Conservation (phyloP, 2,113 vertebrate genomes). For the Myotis davidii region DNA sequence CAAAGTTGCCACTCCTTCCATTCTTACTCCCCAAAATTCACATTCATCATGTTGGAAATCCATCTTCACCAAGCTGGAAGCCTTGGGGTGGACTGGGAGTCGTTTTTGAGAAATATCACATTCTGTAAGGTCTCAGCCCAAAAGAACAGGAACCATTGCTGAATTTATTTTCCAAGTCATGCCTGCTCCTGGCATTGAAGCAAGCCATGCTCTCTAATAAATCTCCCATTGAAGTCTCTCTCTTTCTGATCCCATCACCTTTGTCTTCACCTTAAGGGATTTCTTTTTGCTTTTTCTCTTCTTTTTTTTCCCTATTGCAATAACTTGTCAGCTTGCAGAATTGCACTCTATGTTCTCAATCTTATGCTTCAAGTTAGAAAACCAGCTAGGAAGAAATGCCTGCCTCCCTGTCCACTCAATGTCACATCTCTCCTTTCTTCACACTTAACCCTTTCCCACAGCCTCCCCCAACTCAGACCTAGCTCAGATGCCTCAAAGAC, state of each 20-base stretch:
- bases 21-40: background rate
- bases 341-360: background rate
- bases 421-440: background rate
- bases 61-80: conserved; percentile 22
- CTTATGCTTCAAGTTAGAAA: conserved; percentile 16
- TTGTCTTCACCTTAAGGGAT: background rate
- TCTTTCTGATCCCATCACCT: conserved; percentile 52
- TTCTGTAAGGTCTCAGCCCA: conserved; percentile 44
- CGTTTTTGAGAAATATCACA: conserved; percentile 62
- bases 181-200: background rate
- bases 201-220: conserved; percentile 21
- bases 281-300: background rate
- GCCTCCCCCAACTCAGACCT: background rate
- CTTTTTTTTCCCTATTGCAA: background rate
- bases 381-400: background rate
- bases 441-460: background rate
- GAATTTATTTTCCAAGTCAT: conserved; percentile 56
- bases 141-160: conserved; percentile 48
- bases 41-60: background rate
- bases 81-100: background rate
- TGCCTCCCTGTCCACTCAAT: background rate
- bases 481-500: background rate
- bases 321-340: conserved; percentile 42
- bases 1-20: background rate
- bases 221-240: conserved; percentile 24